These are phyloP conservation scores for Nomada ferruginata DNA, from an alignment of 2,888 invertebrate genomes.

Conservation along the genomic window DNA sequence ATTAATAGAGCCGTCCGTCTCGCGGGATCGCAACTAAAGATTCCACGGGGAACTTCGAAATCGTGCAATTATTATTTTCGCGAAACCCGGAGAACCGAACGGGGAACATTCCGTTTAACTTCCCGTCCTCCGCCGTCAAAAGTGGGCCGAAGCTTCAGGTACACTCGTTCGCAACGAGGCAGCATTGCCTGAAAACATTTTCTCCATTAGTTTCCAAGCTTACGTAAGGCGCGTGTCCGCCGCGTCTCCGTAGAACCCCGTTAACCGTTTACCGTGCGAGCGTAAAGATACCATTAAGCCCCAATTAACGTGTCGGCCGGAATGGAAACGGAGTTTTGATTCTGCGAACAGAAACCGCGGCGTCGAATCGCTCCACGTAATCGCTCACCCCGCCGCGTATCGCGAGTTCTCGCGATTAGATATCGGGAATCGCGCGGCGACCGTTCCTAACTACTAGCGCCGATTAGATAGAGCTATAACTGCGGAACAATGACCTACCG, in stretches of 20 bases:
- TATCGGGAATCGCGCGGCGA: constrained; percentile 67
- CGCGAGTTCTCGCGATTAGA: constrained; percentile 67
- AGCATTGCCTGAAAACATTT: constrained; percentile 12
- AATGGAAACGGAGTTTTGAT: background rate
- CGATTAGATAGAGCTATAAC: constrained; percentile 75
- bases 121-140: background rate
- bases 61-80: too few relatives aligned
- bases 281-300: constrained; percentile 29
- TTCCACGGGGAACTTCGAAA: background rate
- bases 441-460: constrained; percentile 64
- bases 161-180: background rate
- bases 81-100: too few relatives aligned
- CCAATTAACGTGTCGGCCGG: constrained; percentile 32
- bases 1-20: constrained; percentile 59
- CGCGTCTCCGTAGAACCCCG: background rate
- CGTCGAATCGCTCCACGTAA: constrained; percentile 55
- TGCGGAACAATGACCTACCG: constrained; percentile 75
- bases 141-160: background rate
- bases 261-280: constrained; percentile 6
- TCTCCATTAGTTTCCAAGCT: constrained; percentile 23
- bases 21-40: background rate
- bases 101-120: background rate
- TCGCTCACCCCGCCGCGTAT: constrained; percentile 63
- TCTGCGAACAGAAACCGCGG: constrained; percentile 11
- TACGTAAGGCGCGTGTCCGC: constrained; percentile 19